A percentile compares a stretch with the other conserved stretches of the same genome.
Conservation (phyloP, 2,888 invertebrate species). For the Hyppa rectilinea region DNA sequence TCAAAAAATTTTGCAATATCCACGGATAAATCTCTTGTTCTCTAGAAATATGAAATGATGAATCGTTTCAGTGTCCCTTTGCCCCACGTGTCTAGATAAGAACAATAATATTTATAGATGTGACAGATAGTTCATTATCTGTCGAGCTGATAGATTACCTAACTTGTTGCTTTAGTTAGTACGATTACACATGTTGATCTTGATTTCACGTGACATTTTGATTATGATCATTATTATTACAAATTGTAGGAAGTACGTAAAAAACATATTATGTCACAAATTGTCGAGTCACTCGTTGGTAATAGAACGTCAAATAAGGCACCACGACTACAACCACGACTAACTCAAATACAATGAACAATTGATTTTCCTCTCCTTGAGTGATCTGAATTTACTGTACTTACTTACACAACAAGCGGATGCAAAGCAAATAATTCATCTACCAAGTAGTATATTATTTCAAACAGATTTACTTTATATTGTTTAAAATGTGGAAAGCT, state of each 20-base stretch:
- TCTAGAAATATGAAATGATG: slow-evolving; percentile 26
- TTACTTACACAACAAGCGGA: slow-evolving; percentile 8
- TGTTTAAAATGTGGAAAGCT: neutral
- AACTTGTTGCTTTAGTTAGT: slow-evolving; percentile 16
- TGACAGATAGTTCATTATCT: slow-evolving; percentile 24
- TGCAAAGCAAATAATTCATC: slow-evolving; percentile 25
- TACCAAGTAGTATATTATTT: neutral
- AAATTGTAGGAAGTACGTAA: slow-evolving; percentile 30
- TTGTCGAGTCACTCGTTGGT: slow-evolving; percentile 43
- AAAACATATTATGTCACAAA: slow-evolving; percentile 35
- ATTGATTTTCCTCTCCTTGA: slow-evolving; percentile 53
- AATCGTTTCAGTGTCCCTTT: slow-evolving; percentile 20
- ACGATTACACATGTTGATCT: slow-evolving; percentile 35
- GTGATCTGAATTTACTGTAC: slow-evolving; percentile 44
- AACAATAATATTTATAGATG: slow-evolving; percentile 32
- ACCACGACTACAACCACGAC: slow-evolving; percentile 26
- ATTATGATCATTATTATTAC: slow-evolving; percentile 41
- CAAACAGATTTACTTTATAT: neutral
- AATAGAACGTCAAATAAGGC: slow-evolving; percentile 45
- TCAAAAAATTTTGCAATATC: neutral
- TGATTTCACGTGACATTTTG: slow-evolving; percentile 54
- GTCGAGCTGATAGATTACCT: slow-evolving; percentile 10
- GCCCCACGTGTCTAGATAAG: slow-evolving; percentile 17
- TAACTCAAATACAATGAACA: slow-evolving; percentile 60
- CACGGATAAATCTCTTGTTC: neutral